phyloP scores from a whole-genome alignment of 2,113 vertebrate species.

The Nothocercus julius region DNA sequence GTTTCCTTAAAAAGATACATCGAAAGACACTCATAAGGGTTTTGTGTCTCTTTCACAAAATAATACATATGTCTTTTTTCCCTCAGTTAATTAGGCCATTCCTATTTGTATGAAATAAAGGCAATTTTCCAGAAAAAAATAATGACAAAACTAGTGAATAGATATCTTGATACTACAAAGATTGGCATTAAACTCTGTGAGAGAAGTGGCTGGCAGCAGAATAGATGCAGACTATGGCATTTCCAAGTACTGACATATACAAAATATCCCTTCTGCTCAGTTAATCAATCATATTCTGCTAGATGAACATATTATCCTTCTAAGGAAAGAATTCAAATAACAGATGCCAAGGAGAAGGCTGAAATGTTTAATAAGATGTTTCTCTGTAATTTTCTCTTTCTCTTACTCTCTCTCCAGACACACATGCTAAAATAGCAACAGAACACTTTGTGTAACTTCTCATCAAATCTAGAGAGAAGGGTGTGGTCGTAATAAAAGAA shows the following conservation, averaged over 20 bases:
- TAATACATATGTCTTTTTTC: background rate
- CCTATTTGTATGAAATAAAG: background rate
- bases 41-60: background rate
- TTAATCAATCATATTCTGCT: constrained; percentile 56
- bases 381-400: constrained; percentile 4
- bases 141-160: background rate
- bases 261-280: constrained; percentile 45
- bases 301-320: constrained; percentile 37
- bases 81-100: background rate
- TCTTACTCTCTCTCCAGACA: background rate
- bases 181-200: background rate
- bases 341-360: constrained; percentile 12
- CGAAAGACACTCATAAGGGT: background rate
- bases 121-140: background rate
- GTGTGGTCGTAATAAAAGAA: background rate
- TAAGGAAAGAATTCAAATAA: constrained; percentile 36
- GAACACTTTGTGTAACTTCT: background rate
- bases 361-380: constrained; percentile 53
- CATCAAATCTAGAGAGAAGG: background rate
- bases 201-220: background rate
- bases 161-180: background rate
- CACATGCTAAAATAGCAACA: background rate
- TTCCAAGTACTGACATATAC: constrained; percentile 5
- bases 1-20: background rate
- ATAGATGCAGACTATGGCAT: background rate